Percentiles rank a stretch among this genome's conserved stretches.
Conservation (phyloP, 2,888 invertebrate species). For the Patella depressa region DNA sequence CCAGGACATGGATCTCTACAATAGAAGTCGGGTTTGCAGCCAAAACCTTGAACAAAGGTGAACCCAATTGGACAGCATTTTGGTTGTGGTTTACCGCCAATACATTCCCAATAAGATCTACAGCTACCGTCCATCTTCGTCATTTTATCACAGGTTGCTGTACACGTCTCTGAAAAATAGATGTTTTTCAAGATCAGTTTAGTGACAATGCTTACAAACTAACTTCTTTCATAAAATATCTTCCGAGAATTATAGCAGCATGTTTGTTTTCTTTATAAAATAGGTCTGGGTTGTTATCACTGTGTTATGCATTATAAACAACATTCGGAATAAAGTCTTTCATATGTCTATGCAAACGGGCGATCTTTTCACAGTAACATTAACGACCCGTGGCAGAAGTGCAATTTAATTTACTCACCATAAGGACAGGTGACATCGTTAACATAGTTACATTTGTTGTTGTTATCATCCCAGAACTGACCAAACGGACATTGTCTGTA, state of each 20-base stretch:
- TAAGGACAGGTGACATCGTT: constrained; percentile 36
- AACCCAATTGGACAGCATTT: constrained; percentile 43
- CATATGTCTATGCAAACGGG: not conserved
- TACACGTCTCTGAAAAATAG: constrained; percentile 34
- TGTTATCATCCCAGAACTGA: constrained; percentile 47
- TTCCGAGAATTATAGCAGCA: no score
- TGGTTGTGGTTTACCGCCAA: constrained; percentile 33
- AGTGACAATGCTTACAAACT: no score
- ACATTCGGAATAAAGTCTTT: no score
- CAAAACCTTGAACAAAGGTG: constrained; percentile 28
- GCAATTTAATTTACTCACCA: constrained; percentile 28
- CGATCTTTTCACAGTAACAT: not conserved
- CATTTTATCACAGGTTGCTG: constrained; percentile 12
- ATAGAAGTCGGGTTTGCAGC: constrained; percentile 36
- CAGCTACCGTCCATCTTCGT: constrained; percentile 38
- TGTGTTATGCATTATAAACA: no score
- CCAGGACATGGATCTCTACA: constrained; percentile 21
- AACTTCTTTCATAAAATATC: no score
- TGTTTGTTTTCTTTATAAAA: no score
- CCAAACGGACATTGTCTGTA: constrained; percentile 46
- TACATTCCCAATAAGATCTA: constrained; percentile 47
- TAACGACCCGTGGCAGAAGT: no score
- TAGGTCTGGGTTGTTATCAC: no score
- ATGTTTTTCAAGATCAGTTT: no score
- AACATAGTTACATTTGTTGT: constrained; percentile 39